Percentiles rank a stretch among this genome's conserved stretches.
phyloP scores from a whole-genome alignment of 2,888 invertebrate genomes.

The Hoplodrina ambigua region DNA sequence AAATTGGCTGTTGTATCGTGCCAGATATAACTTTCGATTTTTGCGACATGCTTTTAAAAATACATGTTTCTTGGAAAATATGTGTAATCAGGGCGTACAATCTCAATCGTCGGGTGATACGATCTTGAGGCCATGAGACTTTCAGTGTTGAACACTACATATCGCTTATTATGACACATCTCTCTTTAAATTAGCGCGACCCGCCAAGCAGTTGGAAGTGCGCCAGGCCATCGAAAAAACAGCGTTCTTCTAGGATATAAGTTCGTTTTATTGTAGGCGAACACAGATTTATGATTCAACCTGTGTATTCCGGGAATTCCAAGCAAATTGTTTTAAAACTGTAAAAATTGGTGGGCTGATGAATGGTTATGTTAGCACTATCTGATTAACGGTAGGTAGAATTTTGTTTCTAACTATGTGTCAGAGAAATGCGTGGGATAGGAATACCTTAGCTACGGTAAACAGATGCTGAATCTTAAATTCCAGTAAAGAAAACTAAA shows the following conservation, averaged over 20 bases:
- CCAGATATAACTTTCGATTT: slow-evolving; percentile 36
- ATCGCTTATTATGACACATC: slow-evolving; percentile 85
- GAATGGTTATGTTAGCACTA: slow-evolving; percentile 33
- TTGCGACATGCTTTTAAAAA: slow-evolving; percentile 55
- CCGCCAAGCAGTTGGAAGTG: slow-evolving; percentile 80
- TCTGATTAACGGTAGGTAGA: slow-evolving; percentile 7
- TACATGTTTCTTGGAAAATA: slow-evolving; percentile 56
- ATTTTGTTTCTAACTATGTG: slow-evolving; percentile 1
- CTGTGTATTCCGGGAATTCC: slow-evolving; percentile 43
- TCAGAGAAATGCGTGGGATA: slow-evolving; percentile 26
- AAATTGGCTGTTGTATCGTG: slow-evolving; percentile 35
- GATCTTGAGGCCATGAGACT: slow-evolving; percentile 73
- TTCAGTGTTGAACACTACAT: slow-evolving; percentile 76
- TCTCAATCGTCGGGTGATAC: slow-evolving; percentile 70
- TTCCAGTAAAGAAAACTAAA: slow-evolving; percentile 19
- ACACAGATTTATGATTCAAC: slow-evolving; percentile 55
- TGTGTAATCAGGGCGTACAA: slow-evolving; percentile 67
- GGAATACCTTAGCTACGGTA: slow-evolving; percentile 4
- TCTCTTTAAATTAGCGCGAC: slow-evolving; percentile 84
- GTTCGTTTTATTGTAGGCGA: slow-evolving; percentile 62
- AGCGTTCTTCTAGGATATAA: slow-evolving; percentile 70
- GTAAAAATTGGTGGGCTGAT: slow-evolving; percentile 8
- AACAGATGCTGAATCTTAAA: slow-evolving; percentile 32
- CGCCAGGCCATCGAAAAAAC: slow-evolving; percentile 82
- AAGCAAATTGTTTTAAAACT: slow-evolving; percentile 20